Percentiles rank a stretch among this genome's conserved stretches.
Evolutionary conservation across 2,797 vertebrate genomes (phyloP).

Genomic region (Labroides dimidiatus): DNA sequence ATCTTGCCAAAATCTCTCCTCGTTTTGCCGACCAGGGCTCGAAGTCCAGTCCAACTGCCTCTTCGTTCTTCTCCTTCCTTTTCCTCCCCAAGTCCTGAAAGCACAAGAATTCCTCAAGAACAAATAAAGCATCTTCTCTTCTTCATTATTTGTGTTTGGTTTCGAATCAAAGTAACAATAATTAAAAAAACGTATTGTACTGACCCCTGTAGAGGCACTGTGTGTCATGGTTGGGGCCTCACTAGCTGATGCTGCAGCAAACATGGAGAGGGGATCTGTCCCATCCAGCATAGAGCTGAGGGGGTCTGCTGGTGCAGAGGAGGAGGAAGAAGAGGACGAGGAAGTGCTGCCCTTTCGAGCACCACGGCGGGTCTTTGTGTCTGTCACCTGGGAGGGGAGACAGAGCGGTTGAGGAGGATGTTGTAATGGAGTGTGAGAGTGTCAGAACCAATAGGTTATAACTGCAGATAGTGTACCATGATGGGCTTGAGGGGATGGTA

Average conservation of each 20-base stretch:
- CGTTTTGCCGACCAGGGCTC: slow-evolving; percentile 93
- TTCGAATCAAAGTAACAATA: not conserved
- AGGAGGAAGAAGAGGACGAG: slow-evolving; percentile 92
- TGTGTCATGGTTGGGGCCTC: slow-evolving; percentile 72
- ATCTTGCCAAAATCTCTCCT: slow-evolving; percentile 92
- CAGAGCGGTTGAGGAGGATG: not conserved
- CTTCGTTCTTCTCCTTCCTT: slow-evolving; percentile 87
- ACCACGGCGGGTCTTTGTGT: slow-evolving; percentile 91
- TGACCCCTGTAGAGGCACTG: slow-evolving; percentile 78
- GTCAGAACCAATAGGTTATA: slow-evolving; percentile 22
- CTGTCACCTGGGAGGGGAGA: slow-evolving; percentile 84
- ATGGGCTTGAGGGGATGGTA: slow-evolving; percentile 96
- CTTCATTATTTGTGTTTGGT: not conserved
- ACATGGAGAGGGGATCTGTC: slow-evolving; percentile 93
- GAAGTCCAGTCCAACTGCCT: slow-evolving; percentile 90
- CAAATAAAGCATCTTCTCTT: not conserved
- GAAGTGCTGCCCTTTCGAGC: slow-evolving; percentile 94
- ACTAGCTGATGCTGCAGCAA: slow-evolving; percentile 85
- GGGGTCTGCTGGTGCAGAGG: slow-evolving; percentile 88
- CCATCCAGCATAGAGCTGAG: slow-evolving; percentile 95
- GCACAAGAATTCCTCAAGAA: slow-evolving; percentile 11
- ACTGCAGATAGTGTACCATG: slow-evolving; percentile 79
- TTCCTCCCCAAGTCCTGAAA: slow-evolving; percentile 88
- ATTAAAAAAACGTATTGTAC: slow-evolving; percentile 10
- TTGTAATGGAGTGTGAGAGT: not conserved